Evolutionary conservation across 2,797 vertebrate species (phyloP).

Genomic region (Mormyrus hasselquistii): DNA sequence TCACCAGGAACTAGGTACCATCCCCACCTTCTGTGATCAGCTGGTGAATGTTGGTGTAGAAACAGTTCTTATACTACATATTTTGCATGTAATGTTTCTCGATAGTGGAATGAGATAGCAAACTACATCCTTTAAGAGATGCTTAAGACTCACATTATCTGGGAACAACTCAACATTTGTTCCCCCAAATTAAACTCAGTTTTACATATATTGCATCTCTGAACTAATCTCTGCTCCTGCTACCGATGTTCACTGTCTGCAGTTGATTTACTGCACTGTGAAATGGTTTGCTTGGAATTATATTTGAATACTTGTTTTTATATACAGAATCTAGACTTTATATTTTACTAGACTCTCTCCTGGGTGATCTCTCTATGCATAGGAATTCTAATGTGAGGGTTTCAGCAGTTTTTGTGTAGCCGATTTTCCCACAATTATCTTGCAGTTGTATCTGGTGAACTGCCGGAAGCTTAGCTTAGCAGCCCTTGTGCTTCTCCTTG

Average conservation of each 20-base stretch:
- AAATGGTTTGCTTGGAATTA: neutral
- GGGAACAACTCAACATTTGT: neutral
- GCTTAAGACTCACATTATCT: neutral
- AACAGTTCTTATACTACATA: neutral
- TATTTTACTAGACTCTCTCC: neutral
- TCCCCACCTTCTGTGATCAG: neutral
- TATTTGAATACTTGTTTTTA: neutral
- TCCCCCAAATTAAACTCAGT: neutral
- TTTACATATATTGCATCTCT: neutral
- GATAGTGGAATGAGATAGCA: neutral
- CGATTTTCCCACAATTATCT: neutral
- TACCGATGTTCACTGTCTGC: neutral
- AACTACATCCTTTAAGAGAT: neutral
- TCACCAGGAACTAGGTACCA: neutral
- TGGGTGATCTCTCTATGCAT: neutral
- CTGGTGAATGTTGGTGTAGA: neutral
- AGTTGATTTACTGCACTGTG: neutral
- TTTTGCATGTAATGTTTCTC: neutral
- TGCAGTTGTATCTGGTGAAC: neutral
- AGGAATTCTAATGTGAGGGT: neutral
- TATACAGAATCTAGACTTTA: neutral
- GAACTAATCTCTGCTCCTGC: neutral
- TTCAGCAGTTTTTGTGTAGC: neutral
- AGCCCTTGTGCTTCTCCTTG: neutral
- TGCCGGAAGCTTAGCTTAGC: neutral